Conservation (phyloP, 2,888 invertebrate species). For the Taphrorychus bicolor region DNA sequence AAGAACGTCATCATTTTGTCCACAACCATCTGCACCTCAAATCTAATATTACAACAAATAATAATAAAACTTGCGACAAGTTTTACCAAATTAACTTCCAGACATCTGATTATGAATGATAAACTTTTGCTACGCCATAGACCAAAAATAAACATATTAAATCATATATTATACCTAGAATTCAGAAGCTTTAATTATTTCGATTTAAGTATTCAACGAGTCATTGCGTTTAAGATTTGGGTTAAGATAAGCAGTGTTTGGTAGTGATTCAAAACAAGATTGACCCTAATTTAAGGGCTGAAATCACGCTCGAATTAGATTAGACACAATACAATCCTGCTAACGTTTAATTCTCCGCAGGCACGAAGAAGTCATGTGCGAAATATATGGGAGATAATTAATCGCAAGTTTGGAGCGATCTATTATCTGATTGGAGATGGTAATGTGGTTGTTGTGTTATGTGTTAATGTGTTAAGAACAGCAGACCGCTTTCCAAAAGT, state of each 20-base stretch:
- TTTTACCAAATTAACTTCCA: too few species aligned
- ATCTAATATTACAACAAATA: too few species aligned
- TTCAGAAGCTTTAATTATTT: not conserved
- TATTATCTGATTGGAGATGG: not conserved
- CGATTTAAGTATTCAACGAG: slow-evolving; percentile 1
- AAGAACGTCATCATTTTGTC: too few species aligned
- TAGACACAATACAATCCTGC: not conserved
- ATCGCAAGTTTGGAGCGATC: too few species aligned
- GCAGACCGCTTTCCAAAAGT: too few species aligned
- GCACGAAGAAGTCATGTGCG: slow-evolving; percentile 2
- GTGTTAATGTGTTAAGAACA: too few species aligned
- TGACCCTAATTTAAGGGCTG: slow-evolving; percentile 19
- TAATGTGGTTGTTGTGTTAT: too few species aligned
- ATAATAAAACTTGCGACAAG: too few species aligned
- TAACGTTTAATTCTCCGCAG: not conserved
- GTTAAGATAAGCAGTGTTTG: slow-evolving; percentile 5
- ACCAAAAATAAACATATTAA: not conserved
- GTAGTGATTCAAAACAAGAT: slow-evolving; percentile 11
- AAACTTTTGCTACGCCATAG: too few species aligned
- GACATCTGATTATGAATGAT: too few species aligned
- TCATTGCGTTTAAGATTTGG: slow-evolving; percentile 11
- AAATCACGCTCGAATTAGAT: slow-evolving; percentile 16
- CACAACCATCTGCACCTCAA: too few species aligned
- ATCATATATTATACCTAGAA: not conserved
- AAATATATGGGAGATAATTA: not conserved